Conservation (phyloP, 1,140 invertebrate genomes). For the Coenobita brevimanus region DNA sequence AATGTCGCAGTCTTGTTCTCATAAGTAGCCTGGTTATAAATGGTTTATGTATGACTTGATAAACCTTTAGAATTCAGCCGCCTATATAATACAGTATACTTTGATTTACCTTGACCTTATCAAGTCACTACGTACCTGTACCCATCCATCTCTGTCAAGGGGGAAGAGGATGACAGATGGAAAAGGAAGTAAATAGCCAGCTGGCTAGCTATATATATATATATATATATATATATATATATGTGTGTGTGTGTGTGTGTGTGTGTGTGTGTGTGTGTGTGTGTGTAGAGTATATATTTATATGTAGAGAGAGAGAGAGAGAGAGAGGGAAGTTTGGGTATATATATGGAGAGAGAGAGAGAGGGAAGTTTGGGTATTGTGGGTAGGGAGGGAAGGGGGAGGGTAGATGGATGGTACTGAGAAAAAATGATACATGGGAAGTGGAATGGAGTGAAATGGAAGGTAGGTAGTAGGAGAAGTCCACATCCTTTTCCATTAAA, state of each 20-base stretch:
- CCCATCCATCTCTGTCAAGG: not conserved
- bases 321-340: not conserved
- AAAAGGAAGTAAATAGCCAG: not conserved
- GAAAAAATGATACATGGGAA: no score
- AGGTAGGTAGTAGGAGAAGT: no score
- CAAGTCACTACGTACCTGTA: not conserved
- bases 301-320: constrained; percentile 7
- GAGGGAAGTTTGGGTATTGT: not conserved
- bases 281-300: not conserved
- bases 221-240: constrained; percentile 2
- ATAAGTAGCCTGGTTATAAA: no score
- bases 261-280: constrained; percentile 3
- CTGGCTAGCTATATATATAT: not conserved
- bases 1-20: no score
- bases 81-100: no score
- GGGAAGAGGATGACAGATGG: not conserved
- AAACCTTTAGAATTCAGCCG: no score
- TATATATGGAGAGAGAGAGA: not conserved
- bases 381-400: not conserved
- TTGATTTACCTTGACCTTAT: no score
- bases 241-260: not conserved
- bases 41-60: no score
- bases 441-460: no score
- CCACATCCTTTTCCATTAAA: no score
- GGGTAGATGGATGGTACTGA: no score